Percentiles rank a stretch among this genome's conserved stretches.
Evolutionary conservation across 2,113 vertebrate species (phyloP).

Genomic region (Chloropsis hardwickii): DNA sequence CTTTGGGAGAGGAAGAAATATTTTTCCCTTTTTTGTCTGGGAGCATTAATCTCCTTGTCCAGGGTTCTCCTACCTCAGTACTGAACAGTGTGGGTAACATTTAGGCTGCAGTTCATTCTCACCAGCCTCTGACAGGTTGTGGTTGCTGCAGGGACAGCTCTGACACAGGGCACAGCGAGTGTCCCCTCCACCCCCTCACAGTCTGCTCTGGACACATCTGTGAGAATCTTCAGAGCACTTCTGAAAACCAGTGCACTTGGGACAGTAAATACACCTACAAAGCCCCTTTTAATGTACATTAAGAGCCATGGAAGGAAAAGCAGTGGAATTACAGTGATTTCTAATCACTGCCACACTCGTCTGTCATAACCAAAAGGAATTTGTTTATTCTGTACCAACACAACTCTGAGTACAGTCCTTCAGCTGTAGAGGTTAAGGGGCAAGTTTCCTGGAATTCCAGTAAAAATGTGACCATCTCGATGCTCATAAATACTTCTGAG

Average conservation of each 20-base stretch:
- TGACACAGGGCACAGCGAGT: not conserved
- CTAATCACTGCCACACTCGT: not conserved
- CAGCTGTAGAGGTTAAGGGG: not conserved
- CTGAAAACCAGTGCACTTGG: not conserved
- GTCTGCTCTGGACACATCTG: not conserved
- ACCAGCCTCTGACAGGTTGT: not conserved
- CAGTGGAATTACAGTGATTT: not conserved
- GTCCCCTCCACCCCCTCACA: not conserved
- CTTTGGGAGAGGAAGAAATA: not conserved
- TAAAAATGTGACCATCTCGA: not conserved
- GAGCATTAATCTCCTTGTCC: not conserved
- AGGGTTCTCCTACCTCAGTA: not conserved
- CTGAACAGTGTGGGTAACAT: not conserved
- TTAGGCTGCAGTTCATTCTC: not conserved
- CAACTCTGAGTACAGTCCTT: not conserved
- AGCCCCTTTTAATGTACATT: not conserved
- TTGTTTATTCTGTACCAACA: not conserved
- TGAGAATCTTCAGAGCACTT: not conserved
- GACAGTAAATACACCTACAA: not conserved
- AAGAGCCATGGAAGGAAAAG: not conserved
- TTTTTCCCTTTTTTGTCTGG: not conserved
- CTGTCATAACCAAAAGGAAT: not conserved
- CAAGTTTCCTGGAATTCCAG: not conserved
- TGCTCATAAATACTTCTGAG: not conserved
- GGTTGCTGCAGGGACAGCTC: not conserved